Percentiles rank a stretch among this genome's conserved stretches.
Evolutionary conservation across 2,888 invertebrate genomes (phyloP).

Genomic region (Ectemnius cavifrons): DNA sequence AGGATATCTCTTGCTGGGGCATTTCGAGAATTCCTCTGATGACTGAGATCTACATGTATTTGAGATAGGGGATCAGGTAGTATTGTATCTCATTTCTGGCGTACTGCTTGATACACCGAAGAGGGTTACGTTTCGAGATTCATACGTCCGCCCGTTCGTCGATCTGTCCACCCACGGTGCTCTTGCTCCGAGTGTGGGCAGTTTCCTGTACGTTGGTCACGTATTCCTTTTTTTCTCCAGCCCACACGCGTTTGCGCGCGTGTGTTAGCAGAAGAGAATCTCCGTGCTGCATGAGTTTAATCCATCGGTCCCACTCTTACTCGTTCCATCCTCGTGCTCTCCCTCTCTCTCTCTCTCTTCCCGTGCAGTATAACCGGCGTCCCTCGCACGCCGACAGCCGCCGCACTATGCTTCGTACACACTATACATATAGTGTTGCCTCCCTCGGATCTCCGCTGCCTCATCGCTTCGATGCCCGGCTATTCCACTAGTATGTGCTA

Average conservation of each 20-base stretch:
- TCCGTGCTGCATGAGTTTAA: constrained; percentile 40
- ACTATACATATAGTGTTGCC: neutral
- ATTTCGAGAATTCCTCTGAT: no score
- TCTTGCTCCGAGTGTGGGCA: constrained; percentile 65
- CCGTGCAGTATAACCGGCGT: constrained; percentile 7
- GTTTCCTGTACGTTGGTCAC: constrained; percentile 70
- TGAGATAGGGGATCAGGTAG: no score
- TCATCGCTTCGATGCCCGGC: constrained; percentile 7
- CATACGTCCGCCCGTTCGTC: constrained; percentile 54
- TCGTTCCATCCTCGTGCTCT: constrained; percentile 6
- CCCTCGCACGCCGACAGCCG: neutral
- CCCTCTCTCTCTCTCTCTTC: no score
- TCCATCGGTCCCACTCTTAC: constrained; percentile 30
- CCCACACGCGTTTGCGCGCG: constrained; percentile 56
- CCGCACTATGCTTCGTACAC: constrained; percentile 9
- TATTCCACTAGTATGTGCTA: neutral
- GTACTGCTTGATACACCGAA: constrained; percentile 8
- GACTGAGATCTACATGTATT: no score
- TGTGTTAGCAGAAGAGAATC: constrained; percentile 50
- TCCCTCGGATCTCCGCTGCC: neutral
- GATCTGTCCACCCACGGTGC: constrained; percentile 62
- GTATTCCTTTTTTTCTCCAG: constrained; percentile 63
- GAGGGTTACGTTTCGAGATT: constrained; percentile 48
- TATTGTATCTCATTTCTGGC: constrained; percentile 26
- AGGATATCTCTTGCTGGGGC: no score